Percentiles rank a stretch among this genome's conserved stretches.
Conservation (phyloP, 2,888 invertebrate genomes). For the Leucophenga maculata region DNA sequence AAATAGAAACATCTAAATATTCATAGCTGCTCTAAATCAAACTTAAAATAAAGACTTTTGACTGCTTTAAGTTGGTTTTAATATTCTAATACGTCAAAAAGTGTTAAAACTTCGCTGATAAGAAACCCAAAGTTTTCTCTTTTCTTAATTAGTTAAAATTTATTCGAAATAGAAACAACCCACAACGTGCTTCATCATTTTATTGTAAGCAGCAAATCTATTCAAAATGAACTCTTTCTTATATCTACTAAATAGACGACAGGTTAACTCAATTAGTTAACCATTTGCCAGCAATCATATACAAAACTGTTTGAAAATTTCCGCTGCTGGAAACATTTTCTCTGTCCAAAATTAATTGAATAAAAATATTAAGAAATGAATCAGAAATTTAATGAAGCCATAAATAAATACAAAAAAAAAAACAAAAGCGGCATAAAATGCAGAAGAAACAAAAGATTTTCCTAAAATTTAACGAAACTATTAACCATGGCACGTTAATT, state of each 20-base stretch:
- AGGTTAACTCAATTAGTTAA: neutral
- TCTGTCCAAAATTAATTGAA: neutral
- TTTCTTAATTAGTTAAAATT: no score
- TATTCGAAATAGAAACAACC: no score
- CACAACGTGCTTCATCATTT: no score
- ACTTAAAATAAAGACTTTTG: no score
- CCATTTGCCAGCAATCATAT: neutral
- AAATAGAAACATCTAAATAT: no score
- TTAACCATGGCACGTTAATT: slow-evolving; percentile 63
- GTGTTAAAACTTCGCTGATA: no score
- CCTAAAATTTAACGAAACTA: slow-evolving; percentile 61
- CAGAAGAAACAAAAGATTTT: slow-evolving; percentile 45
- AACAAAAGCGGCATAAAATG: neutral
- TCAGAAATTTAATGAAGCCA: neutral
- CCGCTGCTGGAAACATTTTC: slow-evolving; percentile 46
- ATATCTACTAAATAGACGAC: neutral
- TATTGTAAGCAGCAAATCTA: neutral
- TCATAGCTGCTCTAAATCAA: no score
- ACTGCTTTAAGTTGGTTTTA: no score
- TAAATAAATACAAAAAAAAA: neutral
- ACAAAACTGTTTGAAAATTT: slow-evolving; percentile 45
- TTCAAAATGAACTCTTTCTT: neutral
- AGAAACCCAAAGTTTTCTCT: no score
- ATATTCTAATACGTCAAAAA: no score
- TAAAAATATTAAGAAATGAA: slow-evolving; percentile 44